phyloP scores from a whole-genome alignment of 2,797 vertebrate genomes.

The Gymnothorax javanicus region DNA sequence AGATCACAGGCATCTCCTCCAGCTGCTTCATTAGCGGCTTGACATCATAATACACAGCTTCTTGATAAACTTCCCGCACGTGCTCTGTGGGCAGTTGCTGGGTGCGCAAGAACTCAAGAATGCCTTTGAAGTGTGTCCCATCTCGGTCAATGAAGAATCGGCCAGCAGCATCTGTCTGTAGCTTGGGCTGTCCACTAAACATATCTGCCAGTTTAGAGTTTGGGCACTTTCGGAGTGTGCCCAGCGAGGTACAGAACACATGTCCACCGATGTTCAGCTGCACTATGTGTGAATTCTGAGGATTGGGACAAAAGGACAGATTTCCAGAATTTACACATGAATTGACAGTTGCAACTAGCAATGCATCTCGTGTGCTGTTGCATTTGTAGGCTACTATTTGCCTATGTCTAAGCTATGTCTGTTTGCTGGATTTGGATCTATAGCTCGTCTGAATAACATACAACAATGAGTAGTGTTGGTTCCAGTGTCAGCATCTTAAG shows the following conservation, averaged over 20 bases:
- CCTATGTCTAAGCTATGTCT: too few species aligned
- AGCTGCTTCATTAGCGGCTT: constrained; percentile 81
- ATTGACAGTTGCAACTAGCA: background rate
- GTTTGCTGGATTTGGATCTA: background rate
- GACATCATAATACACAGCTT: constrained; percentile 84
- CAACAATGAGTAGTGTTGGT: background rate
- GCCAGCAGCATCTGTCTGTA: constrained; percentile 71
- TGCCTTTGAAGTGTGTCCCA: constrained; percentile 78
- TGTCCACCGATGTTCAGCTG: constrained; percentile 87
- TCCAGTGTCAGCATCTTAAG: background rate
- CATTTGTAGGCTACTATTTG: too few species aligned
- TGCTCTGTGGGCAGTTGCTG: constrained; percentile 75
- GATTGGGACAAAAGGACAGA: constrained; percentile 1
- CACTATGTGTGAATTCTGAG: constrained; percentile 67
- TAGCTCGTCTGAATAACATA: background rate
- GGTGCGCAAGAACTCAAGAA: constrained; percentile 86
- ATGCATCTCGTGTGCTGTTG: background rate
- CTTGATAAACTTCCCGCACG: constrained; percentile 79
- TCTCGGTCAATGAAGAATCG: constrained; percentile 86
- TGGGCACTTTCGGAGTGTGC: constrained; percentile 80
- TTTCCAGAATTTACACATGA: background rate
- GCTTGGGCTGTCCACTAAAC: constrained; percentile 66
- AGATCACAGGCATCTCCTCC: constrained; percentile 83
- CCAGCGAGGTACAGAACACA: constrained; percentile 77
- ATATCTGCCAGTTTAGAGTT: constrained; percentile 82